Percentiles rank a stretch among this genome's conserved stretches.
These are phyloP conservation scores for Perdita meconis DNA, from an alignment of 2,888 invertebrate genomes.

Conservation along the genomic window DNA sequence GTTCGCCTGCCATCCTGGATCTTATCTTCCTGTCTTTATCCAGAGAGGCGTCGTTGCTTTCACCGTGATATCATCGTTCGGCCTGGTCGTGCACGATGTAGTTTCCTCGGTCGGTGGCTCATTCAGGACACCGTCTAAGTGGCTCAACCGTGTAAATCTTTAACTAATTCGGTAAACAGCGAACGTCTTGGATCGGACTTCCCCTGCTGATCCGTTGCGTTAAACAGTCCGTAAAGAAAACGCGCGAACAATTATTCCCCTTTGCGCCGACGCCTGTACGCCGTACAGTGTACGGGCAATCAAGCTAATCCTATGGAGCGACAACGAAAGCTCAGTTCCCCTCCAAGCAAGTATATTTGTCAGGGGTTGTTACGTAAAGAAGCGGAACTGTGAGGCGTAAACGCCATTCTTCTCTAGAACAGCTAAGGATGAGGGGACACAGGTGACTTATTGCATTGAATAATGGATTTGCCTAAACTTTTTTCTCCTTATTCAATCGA, in stretches of 20 bases:
- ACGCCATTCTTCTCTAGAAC: background rate
- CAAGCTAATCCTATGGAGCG: conserved; percentile 68
- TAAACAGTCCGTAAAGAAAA: conserved; percentile 75
- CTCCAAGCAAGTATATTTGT: conserved; percentile 27
- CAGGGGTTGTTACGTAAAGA: conserved; percentile 41
- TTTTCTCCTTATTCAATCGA: too few species aligned
- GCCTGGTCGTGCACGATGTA: background rate
- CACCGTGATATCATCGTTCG: conserved; percentile 29
- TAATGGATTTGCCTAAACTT: background rate
- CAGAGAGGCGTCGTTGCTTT: conserved; percentile 12
- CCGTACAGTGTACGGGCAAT: too few species aligned
- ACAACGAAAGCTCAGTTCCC: conserved; percentile 53
- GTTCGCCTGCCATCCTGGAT: background rate
- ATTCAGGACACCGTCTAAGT: background rate
- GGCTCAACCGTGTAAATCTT: conserved; percentile 39
- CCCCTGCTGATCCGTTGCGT: conserved; percentile 56
- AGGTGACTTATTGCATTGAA: conserved; percentile 3
- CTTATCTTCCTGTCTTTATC: conserved; percentile 25
- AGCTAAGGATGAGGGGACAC: background rate
- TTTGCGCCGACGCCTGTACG: conserved; percentile 64
- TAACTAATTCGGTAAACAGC: conserved; percentile 54
- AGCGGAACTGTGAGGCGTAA: background rate
- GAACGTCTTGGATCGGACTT: conserved; percentile 65
- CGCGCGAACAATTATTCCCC: conserved; percentile 64
- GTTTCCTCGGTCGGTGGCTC: conserved; percentile 10